Evolutionary conservation across 2,797 vertebrate genomes (phyloP).

Genomic region (Onychomys arenicola): DNA sequence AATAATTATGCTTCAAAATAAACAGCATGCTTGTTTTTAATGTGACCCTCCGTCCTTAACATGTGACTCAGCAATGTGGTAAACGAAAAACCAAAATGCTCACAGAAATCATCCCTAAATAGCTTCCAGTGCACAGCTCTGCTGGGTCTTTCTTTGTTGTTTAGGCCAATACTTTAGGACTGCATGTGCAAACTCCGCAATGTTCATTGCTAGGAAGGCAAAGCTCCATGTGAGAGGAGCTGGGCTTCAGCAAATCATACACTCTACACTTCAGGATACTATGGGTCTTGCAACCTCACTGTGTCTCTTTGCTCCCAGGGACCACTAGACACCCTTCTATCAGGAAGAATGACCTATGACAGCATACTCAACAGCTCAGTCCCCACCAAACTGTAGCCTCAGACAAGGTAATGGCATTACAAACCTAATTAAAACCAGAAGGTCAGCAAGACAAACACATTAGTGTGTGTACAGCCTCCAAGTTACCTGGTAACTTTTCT

Average conservation of each 20-base stretch:
- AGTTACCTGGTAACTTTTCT: conserved; percentile 81
- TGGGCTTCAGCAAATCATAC: conserved; percentile 84
- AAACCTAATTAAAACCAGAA: conserved; percentile 86
- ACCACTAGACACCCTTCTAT: conserved; percentile 87
- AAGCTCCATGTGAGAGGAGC: conserved; percentile 82
- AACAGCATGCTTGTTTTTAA: conserved; percentile 86
- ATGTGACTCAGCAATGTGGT: conserved; percentile 81
- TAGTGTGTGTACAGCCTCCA: conserved; percentile 78
- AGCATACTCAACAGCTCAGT: conserved; percentile 82
- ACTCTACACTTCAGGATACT: conserved; percentile 82
- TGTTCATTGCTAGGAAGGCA: conserved; percentile 81
- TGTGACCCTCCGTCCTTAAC: conserved; percentile 82
- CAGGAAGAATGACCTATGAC: conserved; percentile 87
- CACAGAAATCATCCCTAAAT: conserved; percentile 81
- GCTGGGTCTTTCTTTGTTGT: conserved; percentile 68
- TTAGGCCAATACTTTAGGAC: conserved; percentile 74
- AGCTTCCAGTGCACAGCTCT: conserved; percentile 65
- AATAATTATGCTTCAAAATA: conserved; percentile 88
- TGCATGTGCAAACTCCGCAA: conserved; percentile 69
- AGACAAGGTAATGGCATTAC: conserved; percentile 79
- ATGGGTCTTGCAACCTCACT: conserved; percentile 84
- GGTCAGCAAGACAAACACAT: conserved; percentile 86
- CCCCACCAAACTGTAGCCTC: conserved; percentile 85
- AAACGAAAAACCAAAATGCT: conserved; percentile 82
- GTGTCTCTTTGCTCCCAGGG: conserved; percentile 84